Conservation (phyloP, 37 sponge, comb jelly and placozoan species). For the Lycopodina hypogea region DNA sequence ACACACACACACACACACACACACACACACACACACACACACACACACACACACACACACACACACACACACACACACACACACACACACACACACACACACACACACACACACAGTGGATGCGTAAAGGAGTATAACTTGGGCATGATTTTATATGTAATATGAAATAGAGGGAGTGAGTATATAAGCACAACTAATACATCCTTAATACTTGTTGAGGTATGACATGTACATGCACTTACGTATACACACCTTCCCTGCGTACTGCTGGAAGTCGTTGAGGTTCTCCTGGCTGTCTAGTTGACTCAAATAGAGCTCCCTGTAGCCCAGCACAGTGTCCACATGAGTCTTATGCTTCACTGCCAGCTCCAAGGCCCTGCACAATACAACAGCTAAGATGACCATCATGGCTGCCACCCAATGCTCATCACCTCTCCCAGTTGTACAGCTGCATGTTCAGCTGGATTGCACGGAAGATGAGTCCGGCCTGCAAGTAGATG, state of each 20-base stretch:
- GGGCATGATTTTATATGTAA: no score
- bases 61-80: no score
- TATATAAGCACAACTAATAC: no score
- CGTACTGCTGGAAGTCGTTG: constrained; percentile 66
- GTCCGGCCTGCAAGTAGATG: constrained; percentile 79
- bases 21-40: no score
- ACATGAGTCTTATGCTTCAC: constrained; percentile 93
- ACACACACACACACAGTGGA: no score
- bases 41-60: no score
- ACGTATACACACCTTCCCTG: constrained; percentile 41
- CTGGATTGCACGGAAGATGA: constrained; percentile 84
- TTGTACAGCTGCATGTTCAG: constrained; percentile 81
- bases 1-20: no score
- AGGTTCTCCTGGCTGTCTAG: constrained; percentile 74
- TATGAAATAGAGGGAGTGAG: no score
- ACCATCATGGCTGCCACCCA: not conserved
- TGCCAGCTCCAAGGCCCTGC: constrained; percentile 90
- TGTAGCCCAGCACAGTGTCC: constrained; percentile 91
- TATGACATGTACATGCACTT: no score
- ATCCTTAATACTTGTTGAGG: no score
- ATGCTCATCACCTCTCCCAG: constrained; percentile 84
- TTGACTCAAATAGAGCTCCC: constrained; percentile 73
- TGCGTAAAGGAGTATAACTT: no score
- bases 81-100: no score
- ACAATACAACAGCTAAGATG: not conserved